Evolutionary conservation across 2,888 invertebrate genomes (phyloP).

Genomic region (Brassicogethes aeneus): DNA sequence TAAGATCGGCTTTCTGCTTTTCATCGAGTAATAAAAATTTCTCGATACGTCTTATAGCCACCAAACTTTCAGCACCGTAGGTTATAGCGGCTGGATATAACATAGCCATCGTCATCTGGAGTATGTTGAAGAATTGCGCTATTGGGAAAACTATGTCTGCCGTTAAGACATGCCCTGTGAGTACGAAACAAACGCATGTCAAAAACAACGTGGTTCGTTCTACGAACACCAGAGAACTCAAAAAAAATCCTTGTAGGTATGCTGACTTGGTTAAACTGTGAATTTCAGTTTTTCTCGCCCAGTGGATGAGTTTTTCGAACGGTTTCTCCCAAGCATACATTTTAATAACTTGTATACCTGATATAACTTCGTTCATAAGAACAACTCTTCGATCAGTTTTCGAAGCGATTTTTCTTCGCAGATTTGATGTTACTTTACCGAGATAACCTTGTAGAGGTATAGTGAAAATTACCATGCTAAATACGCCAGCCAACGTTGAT

Average conservation of each 20-base stretch:
- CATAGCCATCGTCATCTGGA: slow-evolving; percentile 16
- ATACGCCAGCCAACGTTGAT: slow-evolving; percentile 52
- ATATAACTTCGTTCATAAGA: slow-evolving; percentile 64
- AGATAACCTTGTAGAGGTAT: slow-evolving; percentile 43
- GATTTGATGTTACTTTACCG: slow-evolving; percentile 36
- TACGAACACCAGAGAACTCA: slow-evolving; percentile 69
- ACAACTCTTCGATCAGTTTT: slow-evolving; percentile 57
- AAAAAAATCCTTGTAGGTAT: slow-evolving; percentile 57
- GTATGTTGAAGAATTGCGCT: slow-evolving; percentile 15
- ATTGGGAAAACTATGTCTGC: slow-evolving; percentile 36
- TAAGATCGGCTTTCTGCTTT: slow-evolving; percentile 8
- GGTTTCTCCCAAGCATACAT: slow-evolving; percentile 73
- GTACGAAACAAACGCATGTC: slow-evolving; percentile 64
- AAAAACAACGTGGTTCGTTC: slow-evolving; percentile 72
- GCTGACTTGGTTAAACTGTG: slow-evolving; percentile 40
- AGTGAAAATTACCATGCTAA: slow-evolving; percentile 44
- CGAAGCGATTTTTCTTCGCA: slow-evolving; percentile 40
- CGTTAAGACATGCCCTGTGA: slow-evolving; percentile 53
- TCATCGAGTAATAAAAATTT: slow-evolving; percentile 17
- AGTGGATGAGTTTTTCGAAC: slow-evolving; percentile 52
- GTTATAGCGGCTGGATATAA: slow-evolving; percentile 15
- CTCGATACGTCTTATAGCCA: slow-evolving; percentile 16
- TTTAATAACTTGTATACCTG: slow-evolving; percentile 65
- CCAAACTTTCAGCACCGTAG: slow-evolving; percentile 14
- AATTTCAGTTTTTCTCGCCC: slow-evolving; percentile 60